Base-by-base conservation (phyloP, 2,888 invertebrate species). In the Stramonita haemastoma region DNA sequence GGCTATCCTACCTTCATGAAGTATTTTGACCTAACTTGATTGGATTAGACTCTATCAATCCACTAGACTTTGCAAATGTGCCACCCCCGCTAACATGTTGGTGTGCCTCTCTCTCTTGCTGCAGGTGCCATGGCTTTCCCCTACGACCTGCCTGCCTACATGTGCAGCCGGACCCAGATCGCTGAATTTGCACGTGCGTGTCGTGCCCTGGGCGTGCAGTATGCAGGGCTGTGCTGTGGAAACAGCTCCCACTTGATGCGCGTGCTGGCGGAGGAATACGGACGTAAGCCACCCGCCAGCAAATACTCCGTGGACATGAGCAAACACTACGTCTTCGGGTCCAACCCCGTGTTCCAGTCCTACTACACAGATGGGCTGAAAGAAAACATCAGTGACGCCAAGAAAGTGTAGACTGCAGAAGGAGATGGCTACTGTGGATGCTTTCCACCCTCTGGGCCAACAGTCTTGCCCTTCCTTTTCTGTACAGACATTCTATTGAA, bases 191-290 rank as follows among this genome's bases (percentile, higher is more conserved):
- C 93, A 19, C 84, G 90, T 60, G 90, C 91, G 70, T 90, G 92
- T 66, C 90, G 92, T 87, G 91, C 92, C 70, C 90, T 94, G 15
- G 93, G 93, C 5, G 91, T 94, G 26, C 91, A 93, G 87, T 94
- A 94, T 89, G 90, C 93, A 6, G 94, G 94, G 0, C 90, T 94
- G 60, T 94, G 94, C 87, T 94, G 94, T 87, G 94, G 94, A 11
- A 93, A 94, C 87, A 87, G 91, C 19, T 88, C 93, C 0, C 92
- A 93, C 81, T 91, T 90, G 84, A 91, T 91, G 46, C 91, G 94
- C n/a, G 90, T 90, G 17, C 90, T 94, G 90, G 93, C 93, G 8
- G 93, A 91, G 90, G 91, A 91, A 6, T 92, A 93, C 29, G 94
- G 93, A 0, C 91, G 93, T 26, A 85, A 60, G 5, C 93, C 94